phyloP scores from a whole-genome alignment of 2,113 vertebrate species.

The Psilopsiagon aurifrons region DNA sequence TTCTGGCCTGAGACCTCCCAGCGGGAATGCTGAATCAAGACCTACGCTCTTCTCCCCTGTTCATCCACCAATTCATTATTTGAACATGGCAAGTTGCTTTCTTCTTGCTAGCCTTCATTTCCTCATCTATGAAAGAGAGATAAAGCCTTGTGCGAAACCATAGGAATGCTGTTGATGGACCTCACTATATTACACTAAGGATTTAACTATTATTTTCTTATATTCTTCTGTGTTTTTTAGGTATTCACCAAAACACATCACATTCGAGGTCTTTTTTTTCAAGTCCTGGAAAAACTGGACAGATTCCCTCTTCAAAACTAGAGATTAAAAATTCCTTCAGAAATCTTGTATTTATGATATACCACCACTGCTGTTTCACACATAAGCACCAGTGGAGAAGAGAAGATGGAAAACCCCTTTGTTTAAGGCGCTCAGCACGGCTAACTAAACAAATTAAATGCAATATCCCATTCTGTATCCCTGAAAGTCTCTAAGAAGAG shows the following conservation, averaged over 20 bases:
- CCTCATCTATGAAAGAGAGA: neutral
- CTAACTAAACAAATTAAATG: neutral
- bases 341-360: neutral
- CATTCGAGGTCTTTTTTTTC: neutral
- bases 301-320: neutral
- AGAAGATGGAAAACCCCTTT: neutral
- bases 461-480: neutral
- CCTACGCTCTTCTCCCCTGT: neutral
- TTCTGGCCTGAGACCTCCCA: neutral
- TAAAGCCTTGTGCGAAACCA: neutral
- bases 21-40: neutral
- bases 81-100: neutral
- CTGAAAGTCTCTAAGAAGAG: neutral
- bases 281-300: neutral
- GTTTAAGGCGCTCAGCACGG: neutral
- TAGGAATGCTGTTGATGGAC: neutral
- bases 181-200: neutral
- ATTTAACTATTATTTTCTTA: neutral
- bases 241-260: neutral
- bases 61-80: neutral
- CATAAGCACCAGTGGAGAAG: accelerated
- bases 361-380: neutral
- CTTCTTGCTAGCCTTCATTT: neutral
- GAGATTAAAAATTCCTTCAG: neutral
- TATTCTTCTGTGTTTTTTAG: neutral